Base-by-base conservation (phyloP, 2,797 vertebrate species). In the Phalloptychus januarius region DNA sequence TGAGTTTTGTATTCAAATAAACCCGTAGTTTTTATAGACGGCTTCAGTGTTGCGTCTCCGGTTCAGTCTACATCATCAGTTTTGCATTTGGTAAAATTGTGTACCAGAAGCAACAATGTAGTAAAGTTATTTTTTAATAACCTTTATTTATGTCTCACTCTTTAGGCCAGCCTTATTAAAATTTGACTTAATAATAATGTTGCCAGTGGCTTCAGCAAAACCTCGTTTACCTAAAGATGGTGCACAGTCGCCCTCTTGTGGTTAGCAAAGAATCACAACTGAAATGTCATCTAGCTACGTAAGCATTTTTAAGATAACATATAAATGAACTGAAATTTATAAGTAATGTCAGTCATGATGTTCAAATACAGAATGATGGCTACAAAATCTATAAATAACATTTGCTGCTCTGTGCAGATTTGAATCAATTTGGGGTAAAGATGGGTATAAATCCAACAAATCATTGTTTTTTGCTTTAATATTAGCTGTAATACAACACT, bases 241-340 rank as follows among this genome's bases (percentile, higher is more conserved):
- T 44, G 3, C 67, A 70, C 40, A n/a, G 67, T 45, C 42, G 25
- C 67, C 67, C 67, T 70, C 67, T 70, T 16, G 67, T 70, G 67
- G 67, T 20, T 8, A 44, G 4, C 12, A 7, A 70, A 45, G 40
- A 28, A 33, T 31, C 28, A 16, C 11, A 40, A 13, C 1, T 69
- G n/a, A 15, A 15, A 28, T 70, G 40, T 45, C 67, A 69, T 44
- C 40, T 15, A 45, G 40, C 7, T 69, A 0, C 44, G 13, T 13
- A 16, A n/a, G 11, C 25, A 15, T 31, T 28, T n/a, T 58, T 58
- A 5, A n/a, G 13, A 44, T 44, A 15, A 42, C 0, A n/a, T 70
- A 7, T 13, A 44, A 42, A 42, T 42, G 13, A 13, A 10, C 25
- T 25, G 25, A 25, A 25, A 33, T 28, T 4, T 15, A 28, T 28